Percentiles rank a stretch among this genome's conserved stretches.
Evolutionary conservation across 2,888 invertebrate genomes (phyloP).

Genomic region (Drosophila siamana): DNA sequence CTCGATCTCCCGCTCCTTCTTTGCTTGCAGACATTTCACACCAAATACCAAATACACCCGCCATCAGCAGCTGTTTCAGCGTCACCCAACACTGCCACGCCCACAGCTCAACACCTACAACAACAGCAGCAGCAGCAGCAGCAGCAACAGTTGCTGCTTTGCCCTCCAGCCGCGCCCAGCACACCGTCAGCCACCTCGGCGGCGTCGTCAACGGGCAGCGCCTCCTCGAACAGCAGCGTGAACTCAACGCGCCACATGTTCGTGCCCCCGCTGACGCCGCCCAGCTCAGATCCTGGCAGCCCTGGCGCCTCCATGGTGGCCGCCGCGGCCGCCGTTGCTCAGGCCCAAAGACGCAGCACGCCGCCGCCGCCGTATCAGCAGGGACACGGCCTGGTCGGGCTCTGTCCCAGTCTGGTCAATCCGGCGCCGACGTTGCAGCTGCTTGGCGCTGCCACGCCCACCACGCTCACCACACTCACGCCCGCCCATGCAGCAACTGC

Average conservation of each 20-base stretch:
- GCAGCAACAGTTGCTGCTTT: conserved; percentile 78
- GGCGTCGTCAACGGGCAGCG: conserved; percentile 86
- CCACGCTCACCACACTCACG: conserved; percentile 73
- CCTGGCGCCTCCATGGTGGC: conserved; percentile 90
- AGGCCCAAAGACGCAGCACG: conserved; percentile 78
- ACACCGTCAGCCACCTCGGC: conserved; percentile 76
- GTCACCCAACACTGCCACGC: conserved; percentile 67
- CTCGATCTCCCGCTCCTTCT: conserved; percentile 18
- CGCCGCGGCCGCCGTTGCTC: conserved; percentile 85
- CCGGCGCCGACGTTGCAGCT: conserved; percentile 64
- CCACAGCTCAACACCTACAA: conserved; percentile 74
- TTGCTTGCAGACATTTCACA: conserved; percentile 79
- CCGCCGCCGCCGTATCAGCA: conserved; percentile 84
- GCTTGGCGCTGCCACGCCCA: conserved; percentile 57
- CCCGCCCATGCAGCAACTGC: conserved; percentile 58
- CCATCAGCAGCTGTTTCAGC: conserved; percentile 67
- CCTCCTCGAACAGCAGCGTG: conserved; percentile 81
- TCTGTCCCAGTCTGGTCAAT: conserved; percentile 80
- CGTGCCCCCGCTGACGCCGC: conserved; percentile 94
- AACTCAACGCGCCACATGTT: conserved; percentile 88
- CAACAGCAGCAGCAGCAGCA: conserved; percentile 69
- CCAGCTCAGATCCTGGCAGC: conserved; percentile 94
- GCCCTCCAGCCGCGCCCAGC: conserved; percentile 81
- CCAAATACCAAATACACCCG: conserved; percentile 84
- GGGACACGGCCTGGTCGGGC: conserved; percentile 78